Percentiles rank a stretch among this genome's conserved stretches.
Evolutionary conservation across 2,888 invertebrate genomes (phyloP).

Genomic region (Gandaritis pyraliata): DNA sequence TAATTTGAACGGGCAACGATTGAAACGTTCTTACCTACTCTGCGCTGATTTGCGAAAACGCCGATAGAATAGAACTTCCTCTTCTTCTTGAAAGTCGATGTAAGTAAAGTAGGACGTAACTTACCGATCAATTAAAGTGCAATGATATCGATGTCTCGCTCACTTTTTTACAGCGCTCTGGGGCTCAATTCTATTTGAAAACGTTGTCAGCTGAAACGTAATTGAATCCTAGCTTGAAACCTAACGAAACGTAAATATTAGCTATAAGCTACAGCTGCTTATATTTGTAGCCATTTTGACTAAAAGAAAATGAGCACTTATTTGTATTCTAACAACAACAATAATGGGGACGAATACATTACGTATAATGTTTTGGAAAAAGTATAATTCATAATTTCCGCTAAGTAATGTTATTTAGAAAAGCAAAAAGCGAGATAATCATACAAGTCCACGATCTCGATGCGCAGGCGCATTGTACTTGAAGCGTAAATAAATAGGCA

Average conservation of each 20-base stretch:
- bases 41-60: slow-evolving; percentile 53
- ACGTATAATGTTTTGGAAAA: too few relatives aligned
- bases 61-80: slow-evolving; percentile 42
- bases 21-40: slow-evolving; percentile 58
- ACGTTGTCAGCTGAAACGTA: too few relatives aligned
- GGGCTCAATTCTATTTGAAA: too few relatives aligned
- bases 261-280: too few relatives aligned
- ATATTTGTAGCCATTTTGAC: too few relatives aligned
- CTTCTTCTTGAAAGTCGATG: not conserved
- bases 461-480: slow-evolving; percentile 36
- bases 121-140: slow-evolving; percentile 40
- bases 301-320: too few relatives aligned
- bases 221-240: too few relatives aligned
- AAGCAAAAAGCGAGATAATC: slow-evolving; percentile 29
- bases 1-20: slow-evolving; percentile 65
- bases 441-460: slow-evolving; percentile 33
- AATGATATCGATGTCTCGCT: slow-evolving; percentile 45
- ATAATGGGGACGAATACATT: too few relatives aligned
- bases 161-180: slow-evolving; percentile 21
- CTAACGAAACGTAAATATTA: too few relatives aligned
- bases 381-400: slow-evolving; percentile 24
- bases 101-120: slow-evolving; percentile 46
- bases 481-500: slow-evolving; percentile 53
- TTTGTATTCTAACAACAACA: too few relatives aligned
- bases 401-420: slow-evolving; percentile 39